Evolutionary conservation across 2,888 invertebrate species (phyloP), one percentile per base, ranked within the genome.

Genomic region (Parascotia fuliginaria): DNA sequence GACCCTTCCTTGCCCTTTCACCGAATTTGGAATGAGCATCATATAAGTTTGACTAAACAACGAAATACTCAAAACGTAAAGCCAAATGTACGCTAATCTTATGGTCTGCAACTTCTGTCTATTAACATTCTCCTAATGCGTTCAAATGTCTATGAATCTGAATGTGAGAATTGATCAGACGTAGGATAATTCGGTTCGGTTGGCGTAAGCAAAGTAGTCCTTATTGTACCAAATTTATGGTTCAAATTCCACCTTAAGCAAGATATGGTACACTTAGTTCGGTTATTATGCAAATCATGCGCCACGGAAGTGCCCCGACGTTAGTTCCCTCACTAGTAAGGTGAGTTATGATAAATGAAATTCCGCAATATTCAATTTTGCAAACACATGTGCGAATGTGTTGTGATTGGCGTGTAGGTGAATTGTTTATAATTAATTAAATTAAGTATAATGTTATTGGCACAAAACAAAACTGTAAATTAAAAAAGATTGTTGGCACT

Each of bases 231-330:
- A 43, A 65, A 50, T 66, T 70, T 80, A 85, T 59, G 79, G 81
- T 75, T 67, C 50, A 73, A 73, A 79, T 76, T 81, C 59, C 56
- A 62, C 37, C 46, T 64, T 57, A 61, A 50, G 48, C 51, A 55
- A 65, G 65, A 72, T 74, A 64, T 68, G 64, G 77, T 77, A 78
- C 72, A 79, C 81, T 83, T 78, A 83, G 80, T 83, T 81, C 67
- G 64, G 85, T 85, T 86, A 89, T 87, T 87, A 89, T 90, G 89
- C 83, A 89, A 89, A 90, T 89, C 82, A 81, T 83, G 83, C 76
- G 79, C 82, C 66, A 60, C 79, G 85, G 84, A 87, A 87, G 83
- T 80, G 81, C 81, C 74, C 70, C 77, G 74, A 81, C 81, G 83
- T 83, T 85, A 83, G 82, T 85, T 85, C 77, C 81, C 80, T 80